Conservation (phyloP, 2,888 invertebrate genomes). For the Rhorus exstirpatorius region DNA sequence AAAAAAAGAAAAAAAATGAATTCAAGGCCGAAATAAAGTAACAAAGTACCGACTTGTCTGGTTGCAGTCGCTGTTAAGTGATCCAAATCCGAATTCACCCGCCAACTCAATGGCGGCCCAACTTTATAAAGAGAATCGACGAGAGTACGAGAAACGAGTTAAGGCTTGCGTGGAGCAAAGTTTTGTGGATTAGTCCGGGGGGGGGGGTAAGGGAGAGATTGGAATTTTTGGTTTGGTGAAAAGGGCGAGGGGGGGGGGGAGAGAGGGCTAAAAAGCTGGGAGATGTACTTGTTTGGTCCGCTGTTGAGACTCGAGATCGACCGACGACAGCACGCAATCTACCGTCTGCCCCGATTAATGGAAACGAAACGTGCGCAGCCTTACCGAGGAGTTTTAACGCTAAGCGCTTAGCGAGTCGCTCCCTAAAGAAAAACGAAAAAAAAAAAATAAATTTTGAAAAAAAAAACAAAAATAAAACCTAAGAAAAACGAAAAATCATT, state of each 20-base stretch:
- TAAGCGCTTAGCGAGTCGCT: constrained; percentile 82
- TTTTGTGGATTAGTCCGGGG: constrained; percentile 97
- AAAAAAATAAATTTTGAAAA: constrained; percentile 39
- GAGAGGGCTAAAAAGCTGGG: too few species aligned
- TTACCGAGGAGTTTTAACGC: constrained; percentile 84
- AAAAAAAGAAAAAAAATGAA: too few species aligned
- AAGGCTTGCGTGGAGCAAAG: constrained; percentile 99
- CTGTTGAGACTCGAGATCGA: constrained; percentile 73
- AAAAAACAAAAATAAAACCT: too few species aligned
- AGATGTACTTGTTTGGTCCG: constrained; percentile 68
- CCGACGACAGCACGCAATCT: constrained; percentile 77
- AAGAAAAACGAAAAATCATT: constrained; percentile 36
- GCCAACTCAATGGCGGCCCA: constrained; percentile 99
- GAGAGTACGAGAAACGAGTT: constrained; percentile 99
- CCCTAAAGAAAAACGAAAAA: constrained; percentile 75
- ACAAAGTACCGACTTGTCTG: constrained; percentile 79
- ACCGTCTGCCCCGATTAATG: constrained; percentile 78
- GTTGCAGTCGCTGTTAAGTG: constrained; percentile 98
- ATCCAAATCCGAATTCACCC: constrained; percentile 99
- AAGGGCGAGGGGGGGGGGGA: too few species aligned
- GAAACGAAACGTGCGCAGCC: constrained; percentile 80
- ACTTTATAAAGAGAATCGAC: constrained; percentile 99
- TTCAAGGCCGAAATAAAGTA: constrained; percentile 53
- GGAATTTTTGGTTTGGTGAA: too few species aligned
- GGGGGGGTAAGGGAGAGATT: too few species aligned